Base-by-base conservation (phyloP, 1,140 invertebrate species). In the Trachymyrmex septentrionalis region DNA sequence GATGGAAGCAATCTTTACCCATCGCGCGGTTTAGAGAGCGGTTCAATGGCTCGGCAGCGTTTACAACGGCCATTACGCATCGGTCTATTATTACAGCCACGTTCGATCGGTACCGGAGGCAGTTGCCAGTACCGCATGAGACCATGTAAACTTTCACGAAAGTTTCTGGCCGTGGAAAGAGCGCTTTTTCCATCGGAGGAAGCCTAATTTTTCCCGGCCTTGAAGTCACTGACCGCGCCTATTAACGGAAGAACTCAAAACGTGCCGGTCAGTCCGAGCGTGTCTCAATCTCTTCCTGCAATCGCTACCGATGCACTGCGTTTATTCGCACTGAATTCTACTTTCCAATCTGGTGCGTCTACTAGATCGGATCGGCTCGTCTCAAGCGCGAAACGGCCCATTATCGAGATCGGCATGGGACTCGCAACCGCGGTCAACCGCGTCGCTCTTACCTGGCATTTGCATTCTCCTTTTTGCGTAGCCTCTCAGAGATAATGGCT, bases 291-390 rank as follows among this genome's bases (percentile, higher is more conserved):
- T 91, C 63, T 75, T 90, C 86, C 85, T 67, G 66, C 66, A 90
- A 92, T 93, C 89, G 86, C 82, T 64, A 27, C 38, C 44, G 44
- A 69, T 21, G 53, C 73, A 64, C 82, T 73, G 72, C 86, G 82
- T 81, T 76, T 59, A 80, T 67, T 88, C 91, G 89, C 92, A 86
- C 90, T 92, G 88, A 93, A 92, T 92, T 90, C 88, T 90, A 91
- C 91, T 93, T 93, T 93, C 90, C 88, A 92, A 91, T 90, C 89
- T 87, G 91, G 55, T 75, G 80, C 80, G 80, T 84, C 38, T 27
- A 48, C 27, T 50, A 50, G 80, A 84, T 84, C 80, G 38, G 38
- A 82, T 73, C 67, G 44, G 80, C 67, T 72, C 80, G 71, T 84
- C 69, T 84, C 69, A 61, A 84, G 80, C 80, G 80, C 80, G 80